Evolutionary conservation across 1,140 invertebrate species (phyloP), one percentile per base, ranked within the genome.

Genomic region (Trachymyrmex septentrionalis): DNA sequence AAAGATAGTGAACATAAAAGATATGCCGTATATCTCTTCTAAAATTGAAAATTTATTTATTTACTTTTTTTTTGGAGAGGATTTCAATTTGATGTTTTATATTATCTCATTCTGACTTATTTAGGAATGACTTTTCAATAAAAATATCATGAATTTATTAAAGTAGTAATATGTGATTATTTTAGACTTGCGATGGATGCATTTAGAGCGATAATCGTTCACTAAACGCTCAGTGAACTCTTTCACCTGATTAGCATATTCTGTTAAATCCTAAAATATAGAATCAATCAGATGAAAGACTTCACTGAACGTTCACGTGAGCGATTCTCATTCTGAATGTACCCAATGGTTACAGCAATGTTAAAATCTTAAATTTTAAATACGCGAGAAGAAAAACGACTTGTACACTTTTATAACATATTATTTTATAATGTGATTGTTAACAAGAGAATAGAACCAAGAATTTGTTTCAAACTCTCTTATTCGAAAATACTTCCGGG

Each of bases 311-410:
- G 34, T 7, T 38, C 34, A 38, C n/a, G 34, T 38, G 34, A 38
- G 34, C 34, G 34, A 1, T 38, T 38, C 34, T 38, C 34, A 6
- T 38, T 38, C 34, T 38, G 34, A 7, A 38, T 38, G 34, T 7
- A 38, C 7, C 7, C 34, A 12, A 24, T 12, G 27, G 16, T 63
- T 5, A 9, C 24, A 30, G 16, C 16, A 85, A 77, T 61, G 7
- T 67, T 85, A 27, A 66, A 67, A 50, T 50, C 27, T n/a, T 21
- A 7, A 85, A 67, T n/a, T 5, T n/a, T 9, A 34, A 63, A 24
- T 9, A 30, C 27, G 50, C 38, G n/a, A 55, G 14, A 30, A 85
- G 2, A 44, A 44, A 44, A 44, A 44, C 34, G 6, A 38, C 38
- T 44, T 44, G 34, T 38, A 38, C 6, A 85, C 9, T 10, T 57